A percentile compares a stretch with the other conserved stretches of the same genome.
phyloP scores from a whole-genome alignment of 2,113 vertebrate species.

The Aramus guarauna region DNA sequence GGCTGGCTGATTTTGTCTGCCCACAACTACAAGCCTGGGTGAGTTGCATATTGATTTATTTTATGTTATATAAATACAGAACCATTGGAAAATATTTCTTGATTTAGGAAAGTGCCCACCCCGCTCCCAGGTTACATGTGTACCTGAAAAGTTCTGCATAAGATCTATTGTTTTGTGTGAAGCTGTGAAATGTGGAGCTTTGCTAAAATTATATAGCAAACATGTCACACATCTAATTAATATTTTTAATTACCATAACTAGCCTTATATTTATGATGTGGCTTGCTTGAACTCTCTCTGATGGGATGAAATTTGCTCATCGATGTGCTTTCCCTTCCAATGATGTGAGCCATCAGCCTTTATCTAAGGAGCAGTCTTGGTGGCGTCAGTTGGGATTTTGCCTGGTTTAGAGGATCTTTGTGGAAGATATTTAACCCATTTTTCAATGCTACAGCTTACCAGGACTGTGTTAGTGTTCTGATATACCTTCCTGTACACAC shows the following conservation, averaged over 20 bases:
- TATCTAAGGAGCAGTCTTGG: slow-evolving; percentile 22
- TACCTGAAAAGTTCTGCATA: neutral
- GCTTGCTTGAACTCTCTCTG: neutral
- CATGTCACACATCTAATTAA: neutral
- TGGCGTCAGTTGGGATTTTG: slow-evolving; percentile 24
- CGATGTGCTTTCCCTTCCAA: neutral
- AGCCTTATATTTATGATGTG: neutral
- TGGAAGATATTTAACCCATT: neutral
- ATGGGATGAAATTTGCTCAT: neutral
- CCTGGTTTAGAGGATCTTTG: neutral
- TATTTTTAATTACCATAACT: neutral
- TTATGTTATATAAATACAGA: neutral
- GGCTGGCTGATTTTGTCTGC: neutral
- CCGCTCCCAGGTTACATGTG: neutral
- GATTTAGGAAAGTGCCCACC: neutral
- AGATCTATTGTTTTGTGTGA: neutral
- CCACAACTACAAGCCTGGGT: neutral
- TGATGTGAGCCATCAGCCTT: neutral
- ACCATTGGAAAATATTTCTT: neutral
- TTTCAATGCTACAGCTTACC: neutral
- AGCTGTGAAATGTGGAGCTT: neutral
- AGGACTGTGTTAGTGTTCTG: neutral
- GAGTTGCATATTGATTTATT: neutral
- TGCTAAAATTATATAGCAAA: neutral
- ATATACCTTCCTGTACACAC: neutral